Base-by-base conservation (phyloP, 2,888 invertebrate genomes). In the Amphiduros pacificus region DNA sequence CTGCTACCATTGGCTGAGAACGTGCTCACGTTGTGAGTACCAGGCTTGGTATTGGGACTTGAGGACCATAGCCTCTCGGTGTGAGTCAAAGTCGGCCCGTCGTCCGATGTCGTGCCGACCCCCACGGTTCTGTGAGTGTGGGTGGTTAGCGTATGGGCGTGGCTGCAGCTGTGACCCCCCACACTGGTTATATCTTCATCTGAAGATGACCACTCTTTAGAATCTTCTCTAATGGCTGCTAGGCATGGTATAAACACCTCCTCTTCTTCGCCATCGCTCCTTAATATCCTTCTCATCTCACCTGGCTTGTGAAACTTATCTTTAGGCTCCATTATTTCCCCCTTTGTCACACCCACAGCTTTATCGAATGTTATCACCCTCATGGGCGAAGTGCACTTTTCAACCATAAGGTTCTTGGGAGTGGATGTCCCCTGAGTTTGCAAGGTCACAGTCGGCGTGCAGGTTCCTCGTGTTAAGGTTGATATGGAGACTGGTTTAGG, bases 291-390 rank as follows among this genome's bases (percentile, higher is more conserved):
- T n/a, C 40, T 11, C 9, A 22, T 28, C 20, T 58, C 48, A 2
- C 67, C 66, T 14, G 63, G 60, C 20, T 55, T 20, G 26, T 63
- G 68, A 32, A 63, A 69, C 22, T 40, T 66, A 27, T 70, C 69
- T 11, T 55, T 55, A 3, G 66, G 65, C 27, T 61, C 63, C 6
- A 52, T 40, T 4, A 64, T 40, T 28, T 69, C 65, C 9, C 55
- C 68, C 44, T 65, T 64, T 27, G 44, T 69, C 5, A 65, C 68
- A 52, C 51, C 54, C n/a, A 65, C 62, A 5, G 55, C 64, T 44
- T 69, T 70, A 53, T 70, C 68, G 22, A 40, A 31, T 14, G 53
- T 50, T 22, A 29, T 9, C n/a, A 62, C 31, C 26, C 52, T 51
- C 22, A 69, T 40, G 1, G 70, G 69, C 3, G 67, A 67, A n/a